phyloP scores from a whole-genome alignment of 2,113 vertebrate species.

The Cyphomyrus discorhynchus region DNA sequence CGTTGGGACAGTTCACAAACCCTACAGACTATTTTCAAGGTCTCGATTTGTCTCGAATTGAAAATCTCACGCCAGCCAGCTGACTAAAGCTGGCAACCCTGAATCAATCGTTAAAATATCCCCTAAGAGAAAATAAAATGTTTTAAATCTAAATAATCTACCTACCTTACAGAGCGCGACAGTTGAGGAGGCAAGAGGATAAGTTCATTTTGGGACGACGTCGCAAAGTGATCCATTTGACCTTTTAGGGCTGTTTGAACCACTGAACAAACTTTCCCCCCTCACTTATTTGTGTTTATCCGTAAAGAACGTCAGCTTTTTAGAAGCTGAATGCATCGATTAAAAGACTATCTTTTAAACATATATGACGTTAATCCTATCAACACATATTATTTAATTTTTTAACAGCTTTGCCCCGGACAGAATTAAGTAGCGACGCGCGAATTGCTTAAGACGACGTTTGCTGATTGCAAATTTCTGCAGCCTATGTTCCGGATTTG shows the following conservation, averaged over 20 bases:
- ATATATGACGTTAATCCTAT: not conserved
- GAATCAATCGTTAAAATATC: not conserved
- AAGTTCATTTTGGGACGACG: not conserved
- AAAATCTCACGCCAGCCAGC: not conserved
- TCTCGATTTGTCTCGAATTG: not conserved
- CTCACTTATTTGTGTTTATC: not conserved
- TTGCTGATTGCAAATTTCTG: not conserved
- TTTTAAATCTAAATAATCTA: not conserved
- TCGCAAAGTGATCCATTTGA: not conserved
- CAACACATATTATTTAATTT: not conserved
- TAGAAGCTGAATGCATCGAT: not conserved
- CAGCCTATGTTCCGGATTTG: not conserved
- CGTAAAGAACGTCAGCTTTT: not conserved
- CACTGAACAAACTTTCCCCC: not conserved
- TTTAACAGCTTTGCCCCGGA: not conserved
- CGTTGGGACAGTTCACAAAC: not conserved
- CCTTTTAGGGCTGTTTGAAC: not conserved
- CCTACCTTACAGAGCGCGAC: not conserved
- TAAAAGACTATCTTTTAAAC: not conserved
- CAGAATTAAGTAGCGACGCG: not conserved
- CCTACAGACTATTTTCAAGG: not conserved
- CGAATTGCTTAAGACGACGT: not conserved
- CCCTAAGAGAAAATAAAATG: not conserved
- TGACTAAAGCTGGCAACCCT: not conserved
- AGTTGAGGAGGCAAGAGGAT: not conserved